phyloP scores from a whole-genome alignment of 2,797 vertebrate species.

The Gymnoscopelus microlampas region DNA sequence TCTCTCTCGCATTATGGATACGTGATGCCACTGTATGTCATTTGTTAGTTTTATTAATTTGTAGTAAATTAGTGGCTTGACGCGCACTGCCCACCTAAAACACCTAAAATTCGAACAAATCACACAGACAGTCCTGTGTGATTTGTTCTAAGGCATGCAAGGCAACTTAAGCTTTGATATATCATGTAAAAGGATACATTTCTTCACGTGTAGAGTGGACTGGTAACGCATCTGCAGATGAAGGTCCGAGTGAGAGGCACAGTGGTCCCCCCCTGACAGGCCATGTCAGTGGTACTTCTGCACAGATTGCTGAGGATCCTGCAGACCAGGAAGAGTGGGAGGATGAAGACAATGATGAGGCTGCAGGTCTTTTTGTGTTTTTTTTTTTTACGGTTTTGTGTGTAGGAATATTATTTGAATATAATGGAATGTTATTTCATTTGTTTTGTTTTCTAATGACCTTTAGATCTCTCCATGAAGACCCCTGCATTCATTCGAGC shows the following conservation, averaged over 20 bases:
- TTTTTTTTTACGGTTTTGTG: background rate
- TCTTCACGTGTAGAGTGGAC: conserved; percentile 32
- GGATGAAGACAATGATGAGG: conserved; percentile 30
- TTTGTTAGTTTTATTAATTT: background rate
- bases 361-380: conserved; percentile 53
- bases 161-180: background rate
- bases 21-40: background rate
- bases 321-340: conserved; percentile 49
- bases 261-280: conserved; percentile 17
- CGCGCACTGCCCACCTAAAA: too few relatives aligned
- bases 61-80: too few relatives aligned
- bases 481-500: conserved; percentile 80
- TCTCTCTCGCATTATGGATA: background rate
- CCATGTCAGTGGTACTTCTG: conserved; percentile 8
- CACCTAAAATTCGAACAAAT: too few relatives aligned
- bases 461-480: conserved; percentile 69
- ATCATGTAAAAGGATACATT: background rate
- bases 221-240: conserved; percentile 20
- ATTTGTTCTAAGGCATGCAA: background rate
- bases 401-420: background rate
- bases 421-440: background rate
- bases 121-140: too few relatives aligned
- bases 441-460: conserved; percentile 1
- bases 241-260: background rate
- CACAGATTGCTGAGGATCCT: conserved; percentile 23